These are phyloP conservation scores for Coryphaenoides rupestris DNA, from an alignment of 2,113 vertebrate species.

Conservation along the genomic window DNA sequence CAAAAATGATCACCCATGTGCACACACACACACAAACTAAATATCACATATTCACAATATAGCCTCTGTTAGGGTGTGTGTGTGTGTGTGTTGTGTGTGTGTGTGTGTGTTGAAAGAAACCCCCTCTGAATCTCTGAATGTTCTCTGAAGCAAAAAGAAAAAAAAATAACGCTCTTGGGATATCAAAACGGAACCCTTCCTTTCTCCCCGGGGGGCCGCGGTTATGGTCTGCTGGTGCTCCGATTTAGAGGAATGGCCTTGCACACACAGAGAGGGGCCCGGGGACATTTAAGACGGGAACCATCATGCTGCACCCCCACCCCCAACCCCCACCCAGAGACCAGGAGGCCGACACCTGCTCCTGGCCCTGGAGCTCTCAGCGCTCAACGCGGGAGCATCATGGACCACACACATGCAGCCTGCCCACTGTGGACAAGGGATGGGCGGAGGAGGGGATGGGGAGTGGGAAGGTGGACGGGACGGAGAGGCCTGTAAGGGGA, in stretches of 20 bases:
- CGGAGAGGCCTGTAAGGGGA: too few relatives aligned
- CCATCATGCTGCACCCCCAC: slow-evolving; percentile 25
- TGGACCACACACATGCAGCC: slow-evolving; percentile 44
- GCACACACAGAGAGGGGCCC: slow-evolving; percentile 29
- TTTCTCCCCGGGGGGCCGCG: too few relatives aligned
- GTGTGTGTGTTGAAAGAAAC: too few relatives aligned
- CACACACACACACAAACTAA: background rate
- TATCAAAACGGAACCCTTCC: too few relatives aligned
- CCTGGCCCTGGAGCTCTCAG: slow-evolving; percentile 59
- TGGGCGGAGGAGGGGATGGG: slow-evolving; percentile 9
- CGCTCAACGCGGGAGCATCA: slow-evolving; percentile 48
- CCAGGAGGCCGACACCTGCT: slow-evolving; percentile 72
- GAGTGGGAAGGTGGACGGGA: too few relatives aligned
- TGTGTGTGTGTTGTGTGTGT: too few relatives aligned
- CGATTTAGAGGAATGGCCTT: slow-evolving; percentile 56
- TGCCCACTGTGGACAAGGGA: slow-evolving; percentile 45
- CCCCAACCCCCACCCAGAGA: slow-evolving; percentile 21
- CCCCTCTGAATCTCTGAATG: too few relatives aligned
- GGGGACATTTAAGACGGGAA: slow-evolving; percentile 63
- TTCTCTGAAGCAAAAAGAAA: too few relatives aligned
- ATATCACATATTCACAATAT: background rate
- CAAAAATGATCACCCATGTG: background rate
- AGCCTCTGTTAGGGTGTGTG: too few relatives aligned
- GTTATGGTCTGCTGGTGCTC: slow-evolving; percentile 27
- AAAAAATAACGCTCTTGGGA: too few relatives aligned